These are phyloP conservation scores for Myrmecobius fasciatus DNA, from an alignment of 2,113 vertebrate species.

Conservation along the genomic window DNA sequence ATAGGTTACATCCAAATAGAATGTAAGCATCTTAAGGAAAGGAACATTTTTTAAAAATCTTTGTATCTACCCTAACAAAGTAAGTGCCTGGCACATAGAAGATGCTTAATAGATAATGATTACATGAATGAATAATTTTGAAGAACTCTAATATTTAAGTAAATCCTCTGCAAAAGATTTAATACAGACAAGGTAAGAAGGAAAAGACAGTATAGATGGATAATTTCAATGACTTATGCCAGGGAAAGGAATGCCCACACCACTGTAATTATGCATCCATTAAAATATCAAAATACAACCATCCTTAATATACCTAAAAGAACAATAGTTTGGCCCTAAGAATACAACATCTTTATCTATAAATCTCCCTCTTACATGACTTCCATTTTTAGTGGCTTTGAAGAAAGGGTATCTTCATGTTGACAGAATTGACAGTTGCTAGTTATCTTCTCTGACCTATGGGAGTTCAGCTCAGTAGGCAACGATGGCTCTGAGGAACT, in stretches of 20 bases:
- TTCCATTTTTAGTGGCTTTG: neutral
- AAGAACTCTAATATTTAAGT: neutral
- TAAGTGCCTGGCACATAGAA: neutral
- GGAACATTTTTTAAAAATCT: neutral
- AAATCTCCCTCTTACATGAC: neutral
- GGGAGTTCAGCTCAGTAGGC: neutral
- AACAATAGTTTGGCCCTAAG: neutral
- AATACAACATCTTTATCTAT: neutral
- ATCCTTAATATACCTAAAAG: neutral
- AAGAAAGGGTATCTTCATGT: neutral
- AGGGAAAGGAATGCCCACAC: neutral
- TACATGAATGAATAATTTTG: neutral
- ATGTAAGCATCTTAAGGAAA: neutral
- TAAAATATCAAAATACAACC: neutral
- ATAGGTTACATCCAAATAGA: too few species aligned
- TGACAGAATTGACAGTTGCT: neutral
- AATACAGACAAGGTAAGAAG: neutral
- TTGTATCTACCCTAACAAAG: neutral
- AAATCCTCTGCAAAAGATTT: neutral
- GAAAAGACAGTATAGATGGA: neutral
- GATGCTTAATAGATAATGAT: neutral
- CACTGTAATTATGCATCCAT: neutral
- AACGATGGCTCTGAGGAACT: neutral
- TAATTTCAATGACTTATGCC: neutral
- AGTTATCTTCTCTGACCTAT: neutral